These are phyloP conservation scores for Tetranychus cinnabarinus DNA, from an alignment of 1,140 invertebrate genomes.

Conservation along the genomic window DNA sequence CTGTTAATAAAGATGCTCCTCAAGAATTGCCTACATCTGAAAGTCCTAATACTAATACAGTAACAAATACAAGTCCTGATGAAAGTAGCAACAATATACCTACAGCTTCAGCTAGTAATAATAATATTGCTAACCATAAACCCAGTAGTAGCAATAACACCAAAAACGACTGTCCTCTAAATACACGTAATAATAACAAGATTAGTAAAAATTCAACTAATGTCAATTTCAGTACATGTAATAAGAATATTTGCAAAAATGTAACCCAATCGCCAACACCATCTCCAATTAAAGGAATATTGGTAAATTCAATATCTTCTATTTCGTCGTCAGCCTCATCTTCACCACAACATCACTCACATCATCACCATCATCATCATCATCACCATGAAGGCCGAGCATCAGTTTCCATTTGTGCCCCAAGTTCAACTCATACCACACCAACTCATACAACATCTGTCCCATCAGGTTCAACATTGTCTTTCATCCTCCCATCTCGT, in stretches of 20 bases:
- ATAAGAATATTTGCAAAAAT: neutral
- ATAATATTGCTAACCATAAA: neutral
- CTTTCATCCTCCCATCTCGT: neutral
- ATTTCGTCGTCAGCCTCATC: neutral
- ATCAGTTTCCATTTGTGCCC: slow-evolving; percentile 1
- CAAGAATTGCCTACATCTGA: slow-evolving; percentile 1
- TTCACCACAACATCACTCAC: neutral
- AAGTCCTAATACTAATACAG: no score
- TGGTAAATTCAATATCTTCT: neutral
- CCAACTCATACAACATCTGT: neutral
- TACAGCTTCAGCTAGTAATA: neutral
- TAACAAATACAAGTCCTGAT: no score
- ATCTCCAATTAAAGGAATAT: no score
- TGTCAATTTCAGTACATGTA: neutral
- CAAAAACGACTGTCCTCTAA: no score
- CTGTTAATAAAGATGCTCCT: slow-evolving; percentile 9
- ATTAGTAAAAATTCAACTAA: neutral
- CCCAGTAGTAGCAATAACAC: no score
- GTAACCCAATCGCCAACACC: neutral
- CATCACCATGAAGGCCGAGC: neutral
- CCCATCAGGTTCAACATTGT: neutral
- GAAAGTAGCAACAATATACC: no score
- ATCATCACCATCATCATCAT: no score
- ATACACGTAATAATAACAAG: neutral
- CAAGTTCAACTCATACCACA: neutral